Evolutionary conservation across 2,888 invertebrate species (phyloP), one percentile per base, ranked within the genome.

Genomic region (Cryptosula pallasiana): DNA sequence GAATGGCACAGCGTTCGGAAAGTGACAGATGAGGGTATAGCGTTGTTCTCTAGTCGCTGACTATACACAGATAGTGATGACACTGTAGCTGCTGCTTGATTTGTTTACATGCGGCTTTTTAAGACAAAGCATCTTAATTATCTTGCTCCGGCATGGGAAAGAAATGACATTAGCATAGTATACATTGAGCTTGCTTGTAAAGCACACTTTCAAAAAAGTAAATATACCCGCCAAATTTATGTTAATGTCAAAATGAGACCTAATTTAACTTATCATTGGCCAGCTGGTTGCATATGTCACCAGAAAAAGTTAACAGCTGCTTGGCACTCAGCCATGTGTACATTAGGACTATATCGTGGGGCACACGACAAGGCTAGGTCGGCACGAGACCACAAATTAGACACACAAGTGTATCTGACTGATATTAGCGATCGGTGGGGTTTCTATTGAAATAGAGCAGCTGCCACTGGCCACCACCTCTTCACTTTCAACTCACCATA

Each of bases 51-150:
- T 45, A 45, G 45, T 20, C 20, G 9, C n/a, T n/a, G n/a, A n/a
- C n/a, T n/a, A n/a, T n/a, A n/a, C n/a, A n/a, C n/a, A n/a, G n/a
- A n/a, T 45, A 45, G 45, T 45, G 20, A 20, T 45, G 45, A 9
- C 45, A 45, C 9, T 45, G 45, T 45, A 20, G 20, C 45, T 13
- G 45, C 45, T 45, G 20, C 9, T 32, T 2, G 57, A 63, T 32
- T 63, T 32, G 63, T 32, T 63, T 27, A 32, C 32, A 32, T 23
- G 5, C 25, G 25, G 13, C 5, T 63, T 27, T 25, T 34, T 27
- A 13, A 63, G 13, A 63, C 63, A 63, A 63, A 63, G 63, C 63
- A 32, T n/a, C 32, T 63, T 63, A 63, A 27, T 63, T 5, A 16
- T 23, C 13, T 23, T 63, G 1, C n/a, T 34, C 63, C 32, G 32